A percentile compares a stretch with the other conserved stretches of the same genome.
phyloP scores from a whole-genome alignment of 2,113 vertebrate species.

The Ranitomeya imitator region DNA sequence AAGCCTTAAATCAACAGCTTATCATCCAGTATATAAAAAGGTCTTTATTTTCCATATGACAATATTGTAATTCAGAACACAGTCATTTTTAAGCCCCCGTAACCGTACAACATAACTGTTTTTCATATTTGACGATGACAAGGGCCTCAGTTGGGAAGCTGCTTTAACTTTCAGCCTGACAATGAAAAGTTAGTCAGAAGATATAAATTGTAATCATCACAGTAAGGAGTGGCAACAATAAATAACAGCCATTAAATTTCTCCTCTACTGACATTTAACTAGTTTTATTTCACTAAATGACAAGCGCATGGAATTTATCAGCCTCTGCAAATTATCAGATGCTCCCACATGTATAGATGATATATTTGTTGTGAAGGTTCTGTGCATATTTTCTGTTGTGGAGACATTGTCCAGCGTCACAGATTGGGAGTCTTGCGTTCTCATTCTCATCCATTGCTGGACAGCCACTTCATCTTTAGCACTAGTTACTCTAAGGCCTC shows the following conservation, averaged over 20 bases:
- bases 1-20: constrained; percentile 20
- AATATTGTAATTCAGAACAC: background rate
- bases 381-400: background rate
- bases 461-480: too few relatives aligned
- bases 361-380: background rate
- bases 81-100: background rate
- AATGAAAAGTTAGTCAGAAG: constrained; percentile 1
- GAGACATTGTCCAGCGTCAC: background rate
- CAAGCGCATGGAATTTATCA: background rate
- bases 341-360: background rate
- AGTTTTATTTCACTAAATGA: constrained; percentile 3
- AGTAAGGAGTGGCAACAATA: constrained; percentile 8
- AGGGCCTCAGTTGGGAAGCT: background rate
- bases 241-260: constrained; percentile 17
- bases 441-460: too few relatives aligned
- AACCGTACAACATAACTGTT: background rate
- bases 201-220: constrained; percentile 23
- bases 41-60: constrained; percentile 14
- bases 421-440: too few relatives aligned
- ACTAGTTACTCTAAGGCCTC: too few relatives aligned
- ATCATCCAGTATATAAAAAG: constrained; percentile 4
- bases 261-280: constrained; percentile 17
- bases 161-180: background rate
- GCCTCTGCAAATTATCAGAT: background rate
- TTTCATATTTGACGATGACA: constrained; percentile 13